A percentile compares a stretch with the other conserved stretches of the same genome.
Conservation (phyloP, 2,797 vertebrate species). For the Lacerta bilineata region DNA sequence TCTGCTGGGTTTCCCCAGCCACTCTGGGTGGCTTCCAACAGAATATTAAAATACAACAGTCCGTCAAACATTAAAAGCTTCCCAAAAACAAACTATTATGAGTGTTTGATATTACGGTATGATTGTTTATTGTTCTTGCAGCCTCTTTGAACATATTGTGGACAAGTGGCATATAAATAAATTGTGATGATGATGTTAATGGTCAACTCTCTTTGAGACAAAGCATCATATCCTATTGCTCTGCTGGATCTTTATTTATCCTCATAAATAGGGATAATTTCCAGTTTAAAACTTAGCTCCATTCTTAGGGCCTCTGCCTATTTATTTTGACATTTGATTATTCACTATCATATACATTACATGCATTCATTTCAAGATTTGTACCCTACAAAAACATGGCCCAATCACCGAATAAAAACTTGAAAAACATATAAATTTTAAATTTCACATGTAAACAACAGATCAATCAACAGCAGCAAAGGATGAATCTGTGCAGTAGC, state of each 20-base stretch:
- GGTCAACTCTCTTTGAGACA: too few relatives aligned
- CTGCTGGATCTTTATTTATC: background rate
- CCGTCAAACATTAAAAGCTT: too few relatives aligned
- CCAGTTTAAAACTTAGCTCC: background rate
- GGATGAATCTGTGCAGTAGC: too few relatives aligned
- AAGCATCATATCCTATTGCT: background rate
- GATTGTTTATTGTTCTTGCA: too few relatives aligned
- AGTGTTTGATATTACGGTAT: too few relatives aligned
- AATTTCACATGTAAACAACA: background rate
- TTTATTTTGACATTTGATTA: background rate
- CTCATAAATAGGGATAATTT: background rate
- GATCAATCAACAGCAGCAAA: background rate
- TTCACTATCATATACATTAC: background rate
- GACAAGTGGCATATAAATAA: too few relatives aligned
- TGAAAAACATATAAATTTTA: background rate
- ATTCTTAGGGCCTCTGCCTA: background rate
- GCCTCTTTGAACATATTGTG: too few relatives aligned
- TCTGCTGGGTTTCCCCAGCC: too few relatives aligned
- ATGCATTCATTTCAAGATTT: slow-evolving; percentile 4
- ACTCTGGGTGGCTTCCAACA: too few relatives aligned
- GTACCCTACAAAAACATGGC: background rate
- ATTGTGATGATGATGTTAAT: too few relatives aligned
- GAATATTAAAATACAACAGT: too few relatives aligned
- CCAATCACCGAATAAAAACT: background rate
- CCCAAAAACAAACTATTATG: too few relatives aligned